Conservation (phyloP, 23 tunicate genomes). For the Phallusia fumigata region DNA sequence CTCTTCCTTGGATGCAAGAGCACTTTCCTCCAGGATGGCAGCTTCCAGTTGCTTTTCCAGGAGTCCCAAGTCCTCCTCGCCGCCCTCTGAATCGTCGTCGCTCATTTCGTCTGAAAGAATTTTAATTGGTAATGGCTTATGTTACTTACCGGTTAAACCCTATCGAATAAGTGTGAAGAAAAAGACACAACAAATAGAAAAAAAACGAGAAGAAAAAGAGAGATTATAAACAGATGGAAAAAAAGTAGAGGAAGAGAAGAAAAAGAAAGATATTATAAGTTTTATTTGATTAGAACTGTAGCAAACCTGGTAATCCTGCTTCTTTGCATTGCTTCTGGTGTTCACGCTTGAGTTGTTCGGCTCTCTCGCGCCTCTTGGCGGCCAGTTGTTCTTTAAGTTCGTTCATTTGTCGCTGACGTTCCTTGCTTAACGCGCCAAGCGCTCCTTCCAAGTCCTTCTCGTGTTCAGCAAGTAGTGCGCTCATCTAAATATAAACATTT, state of each 20-base stretch:
- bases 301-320: slow-evolving; percentile 73
- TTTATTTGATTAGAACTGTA: too few relatives aligned
- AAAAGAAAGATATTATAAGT: too few relatives aligned
- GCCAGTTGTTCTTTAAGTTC: slow-evolving; percentile 83
- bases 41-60: slow-evolving; percentile 81
- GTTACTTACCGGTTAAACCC: too few relatives aligned
- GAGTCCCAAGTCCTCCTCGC: slow-evolving; percentile 44
- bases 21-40: slow-evolving; percentile 74
- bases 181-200: too few relatives aligned
- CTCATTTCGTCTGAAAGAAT: slow-evolving; percentile 20
- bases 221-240: too few relatives aligned
- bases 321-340: slow-evolving; percentile 67
- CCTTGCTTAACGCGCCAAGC: slow-evolving; percentile 70
- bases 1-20: slow-evolving; percentile 53
- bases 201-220: too few relatives aligned
- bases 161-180: too few relatives aligned
- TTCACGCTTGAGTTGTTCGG: slow-evolving; percentile 33
- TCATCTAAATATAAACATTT: too few relatives aligned
- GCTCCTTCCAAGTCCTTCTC: slow-evolving; percentile 79
- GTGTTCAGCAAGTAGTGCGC: slow-evolving; percentile 60
- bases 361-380: slow-evolving; percentile 70
- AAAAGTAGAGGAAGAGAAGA: too few relatives aligned
- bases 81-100: slow-evolving; percentile 21
- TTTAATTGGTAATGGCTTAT: too few relatives aligned
- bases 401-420: slow-evolving; percentile 76